Conservation (phyloP, 2,888 invertebrate species). For the Eristalinus sepulchralis region DNA sequence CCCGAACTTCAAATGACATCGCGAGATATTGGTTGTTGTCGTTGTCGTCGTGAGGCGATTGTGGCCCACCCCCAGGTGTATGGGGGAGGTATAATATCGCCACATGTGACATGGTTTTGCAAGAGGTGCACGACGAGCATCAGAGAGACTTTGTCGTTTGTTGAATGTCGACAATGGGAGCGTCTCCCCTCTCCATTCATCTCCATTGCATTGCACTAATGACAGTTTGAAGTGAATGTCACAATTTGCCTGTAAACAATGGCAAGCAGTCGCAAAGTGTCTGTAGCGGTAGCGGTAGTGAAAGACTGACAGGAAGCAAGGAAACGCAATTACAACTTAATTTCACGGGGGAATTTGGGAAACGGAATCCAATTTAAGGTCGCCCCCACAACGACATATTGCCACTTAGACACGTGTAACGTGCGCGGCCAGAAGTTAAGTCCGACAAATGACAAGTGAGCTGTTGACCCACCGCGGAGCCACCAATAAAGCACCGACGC, state of each 20-base stretch:
- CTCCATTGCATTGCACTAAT: slow-evolving; percentile 66
- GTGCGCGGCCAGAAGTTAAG: slow-evolving; percentile 45
- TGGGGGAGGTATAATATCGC: slow-evolving; percentile 21
- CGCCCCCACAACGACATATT: slow-evolving; percentile 37
- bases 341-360: slow-evolving; percentile 23
- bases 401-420: slow-evolving; percentile 39
- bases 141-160: slow-evolving; percentile 48
- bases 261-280: background rate
- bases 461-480: slow-evolving; percentile 54
- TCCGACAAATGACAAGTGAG: slow-evolving; percentile 60
- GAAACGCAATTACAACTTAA: slow-evolving; percentile 56
- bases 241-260: slow-evolving; percentile 45
- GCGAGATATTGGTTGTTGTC: slow-evolving; percentile 69
- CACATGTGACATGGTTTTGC: slow-evolving; percentile 48
- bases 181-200: background rate
- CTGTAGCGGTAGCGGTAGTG: background rate
- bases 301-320: background rate
- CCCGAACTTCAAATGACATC: slow-evolving; percentile 67
- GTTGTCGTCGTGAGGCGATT: background rate
- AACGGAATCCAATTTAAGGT: slow-evolving; percentile 9
- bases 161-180: slow-evolving; percentile 47
- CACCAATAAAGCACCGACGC: slow-evolving; percentile 48
- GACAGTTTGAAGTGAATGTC: slow-evolving; percentile 65
- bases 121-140: slow-evolving; percentile 36
- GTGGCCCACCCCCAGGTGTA: background rate